Conservation (phyloP, 2,888 invertebrate genomes). For the Dryomyza anilis region DNA sequence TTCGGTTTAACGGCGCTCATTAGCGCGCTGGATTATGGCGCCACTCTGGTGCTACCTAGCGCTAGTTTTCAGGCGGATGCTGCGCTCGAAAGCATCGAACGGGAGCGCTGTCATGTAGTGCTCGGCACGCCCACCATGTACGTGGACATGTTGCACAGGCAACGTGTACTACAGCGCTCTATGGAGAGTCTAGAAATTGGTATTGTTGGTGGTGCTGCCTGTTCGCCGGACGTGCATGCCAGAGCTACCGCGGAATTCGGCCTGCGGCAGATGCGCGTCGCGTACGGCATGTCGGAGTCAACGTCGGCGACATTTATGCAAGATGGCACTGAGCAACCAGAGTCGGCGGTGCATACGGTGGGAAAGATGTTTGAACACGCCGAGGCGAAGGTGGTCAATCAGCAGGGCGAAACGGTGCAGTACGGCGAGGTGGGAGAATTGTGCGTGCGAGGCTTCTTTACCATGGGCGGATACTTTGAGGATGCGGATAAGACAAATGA, state of each 20-base stretch:
- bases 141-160: slow-evolving; percentile 70
- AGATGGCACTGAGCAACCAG: slow-evolving; percentile 57
- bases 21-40: slow-evolving; percentile 65
- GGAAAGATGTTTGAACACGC: slow-evolving; percentile 64
- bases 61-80: slow-evolving; percentile 66
- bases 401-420: slow-evolving; percentile 66
- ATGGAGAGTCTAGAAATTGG: slow-evolving; percentile 64
- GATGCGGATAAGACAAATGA: slow-evolving; percentile 73
- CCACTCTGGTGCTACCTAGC: slow-evolving; percentile 67
- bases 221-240: slow-evolving; percentile 63
- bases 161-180: slow-evolving; percentile 59
- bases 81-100: slow-evolving; percentile 67
- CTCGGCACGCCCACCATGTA: slow-evolving; percentile 86
- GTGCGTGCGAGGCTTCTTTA: slow-evolving; percentile 70
- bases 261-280: neutral
- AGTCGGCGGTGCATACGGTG: slow-evolving; percentile 62
- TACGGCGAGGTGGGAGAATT: slow-evolving; percentile 73
- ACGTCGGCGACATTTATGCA: slow-evolving; percentile 64
- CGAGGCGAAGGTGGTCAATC: slow-evolving; percentile 67
- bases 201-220: slow-evolving; percentile 73
- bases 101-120: slow-evolving; percentile 72
- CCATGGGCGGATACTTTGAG: slow-evolving; percentile 75
- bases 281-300: slow-evolving; percentile 66
- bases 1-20: slow-evolving; percentile 73
- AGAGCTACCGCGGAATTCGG: neutral